Evolutionary conservation across 2,797 vertebrate genomes (phyloP), one percentile per base, ranked within the genome.

Genomic region (Adrianichthys oophorus): DNA sequence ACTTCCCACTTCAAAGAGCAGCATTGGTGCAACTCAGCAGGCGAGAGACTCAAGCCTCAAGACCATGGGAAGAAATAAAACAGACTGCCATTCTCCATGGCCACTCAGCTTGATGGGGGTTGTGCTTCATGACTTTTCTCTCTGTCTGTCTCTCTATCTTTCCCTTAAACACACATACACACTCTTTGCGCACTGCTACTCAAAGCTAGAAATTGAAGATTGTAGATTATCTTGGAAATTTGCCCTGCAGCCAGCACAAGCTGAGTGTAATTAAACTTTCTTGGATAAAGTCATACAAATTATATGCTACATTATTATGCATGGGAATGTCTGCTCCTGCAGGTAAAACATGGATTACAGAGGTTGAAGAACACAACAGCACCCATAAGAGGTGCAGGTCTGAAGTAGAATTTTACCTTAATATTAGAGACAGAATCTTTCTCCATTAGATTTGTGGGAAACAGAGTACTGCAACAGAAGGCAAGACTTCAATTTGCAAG

Each of bases 51-150:
- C 53, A 47, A 59, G 61, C 70, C 53, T 69, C 63, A 65, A 84
- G 74, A 83, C 74, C 66, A 76, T 40, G 46, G 47, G 72, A 77
- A 59, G 68, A 81, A 90, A 85, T 85, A 74, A 85, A 83, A 82
- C 67, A 67, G 48, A 26, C 68, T 71, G 64, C 44, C 59, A 51
- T 67, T 78, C 83, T 69, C 40, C 56, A 48, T 52, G 65, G 60
- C 49, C 53, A 64, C 56, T 44, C 71, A 59, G 49, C 57, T 66
- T 65, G 64, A 77, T 70, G 62, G 70, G 72, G 78, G 55, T 79
- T 74, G 46, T 41, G 26, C n/a, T 56, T 70, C 13, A 53, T 46
- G 29, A 72, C 46, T 44, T 64, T 18, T 26, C 48, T 21, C 58
- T 50, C 46, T 62, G 18, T 24, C 46, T 23, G 56, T 44, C 48